Base-by-base conservation (phyloP, 2,797 vertebrate species). In the Rhinatrema bivittatum region DNA sequence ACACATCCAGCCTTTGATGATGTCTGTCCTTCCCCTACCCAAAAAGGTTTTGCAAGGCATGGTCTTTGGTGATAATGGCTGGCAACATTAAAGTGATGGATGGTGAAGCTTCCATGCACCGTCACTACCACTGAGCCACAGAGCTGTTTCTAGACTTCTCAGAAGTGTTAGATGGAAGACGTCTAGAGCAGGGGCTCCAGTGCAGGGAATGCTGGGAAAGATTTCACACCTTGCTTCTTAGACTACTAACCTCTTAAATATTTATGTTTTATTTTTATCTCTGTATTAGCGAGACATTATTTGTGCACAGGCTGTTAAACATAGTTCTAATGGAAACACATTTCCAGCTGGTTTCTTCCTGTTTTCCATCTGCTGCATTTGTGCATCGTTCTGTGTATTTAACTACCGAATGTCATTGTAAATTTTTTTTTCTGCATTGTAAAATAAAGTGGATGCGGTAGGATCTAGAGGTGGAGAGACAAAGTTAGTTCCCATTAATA, bases 301-400 rank as follows among this genome's bases (percentile, higher is more conserved):
- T 77, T 82, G 76, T 72, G 72, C 63, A 56, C 74, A 79, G 76
- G 62, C 75, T 84, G 73, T 78, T 79, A 73, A 72, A 74, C 78
- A 78, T 74, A 79, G 74, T 78, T 82, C 71, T 64, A 72, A 82
- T 73, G 80, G 75, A 79, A 79, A 72, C 81, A 73, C 65, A 60
- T 74, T 78, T 78, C 64, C 79, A 83, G 78, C 76, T 83, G 84
- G 72, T 76, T 76, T 79, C 76, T 67, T 76, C 68, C 72, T 69
- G 68, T 66, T 79, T 79, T 79, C 79, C 76, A 79, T 82, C 79
- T 79, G 78, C 76, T 79, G 56, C 40, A 29, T 75, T 68, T 73
- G 52, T 62, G 60, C 30, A 45, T 70, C 70, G 75, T 74, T 61
- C 54, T 62, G 59, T 51, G 63, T 56, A 51, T 74, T 78, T 77